Conservation (phyloP, 35 echinoderm and acorn worm genomes). For the Apostichopus californicus region DNA sequence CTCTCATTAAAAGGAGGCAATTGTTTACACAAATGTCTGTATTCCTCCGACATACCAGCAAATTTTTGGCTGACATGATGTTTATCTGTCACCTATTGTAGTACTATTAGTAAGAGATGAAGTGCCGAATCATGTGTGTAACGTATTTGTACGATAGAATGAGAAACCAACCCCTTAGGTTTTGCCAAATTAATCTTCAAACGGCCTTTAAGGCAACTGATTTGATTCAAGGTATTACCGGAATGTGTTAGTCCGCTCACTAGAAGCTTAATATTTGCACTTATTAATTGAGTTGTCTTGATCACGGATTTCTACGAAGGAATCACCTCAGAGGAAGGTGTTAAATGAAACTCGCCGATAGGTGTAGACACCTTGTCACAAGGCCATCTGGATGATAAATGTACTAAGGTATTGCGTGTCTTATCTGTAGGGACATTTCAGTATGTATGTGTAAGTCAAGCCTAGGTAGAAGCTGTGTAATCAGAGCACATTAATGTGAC, state of each 20-base stretch:
- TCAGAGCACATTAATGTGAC: too few species aligned
- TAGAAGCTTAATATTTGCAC: not conserved
- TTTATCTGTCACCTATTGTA: not conserved
- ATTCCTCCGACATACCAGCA: not conserved
- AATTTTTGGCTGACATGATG: not conserved
- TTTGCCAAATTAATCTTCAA: not conserved
- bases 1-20: not conserved
- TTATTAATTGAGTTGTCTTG: conserved; percentile 1
- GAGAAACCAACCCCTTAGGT: not conserved
- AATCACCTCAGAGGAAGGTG: not conserved
- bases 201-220: not conserved
- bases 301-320: not conserved
- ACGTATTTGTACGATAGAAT: not conserved
- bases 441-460: too few species aligned
- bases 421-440: not conserved
- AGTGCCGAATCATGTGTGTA: not conserved
- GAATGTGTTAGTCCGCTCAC: not conserved
- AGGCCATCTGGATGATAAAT: not conserved
- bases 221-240: not conserved
- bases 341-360: not conserved
- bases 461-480: too few species aligned
- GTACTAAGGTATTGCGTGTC: not conserved
- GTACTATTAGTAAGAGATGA: not conserved
- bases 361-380: not conserved
- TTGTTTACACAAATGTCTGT: not conserved